Evolutionary conservation across 1,140 invertebrate species (phyloP).

Genomic region (Copidosoma floridanum): DNA sequence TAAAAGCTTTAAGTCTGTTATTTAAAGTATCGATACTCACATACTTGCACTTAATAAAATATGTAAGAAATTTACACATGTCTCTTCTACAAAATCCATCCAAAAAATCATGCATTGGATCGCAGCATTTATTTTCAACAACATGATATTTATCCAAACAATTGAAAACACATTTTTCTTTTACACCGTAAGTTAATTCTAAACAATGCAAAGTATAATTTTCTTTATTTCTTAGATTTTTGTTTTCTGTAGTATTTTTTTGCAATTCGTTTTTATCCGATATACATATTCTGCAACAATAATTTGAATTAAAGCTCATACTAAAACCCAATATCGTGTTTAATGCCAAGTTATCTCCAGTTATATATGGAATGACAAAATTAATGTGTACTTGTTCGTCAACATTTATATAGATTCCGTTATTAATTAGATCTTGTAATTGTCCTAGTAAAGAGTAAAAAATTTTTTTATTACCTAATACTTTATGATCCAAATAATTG

Average conservation of each 20-base stretch:
- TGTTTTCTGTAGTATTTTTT: neutral
- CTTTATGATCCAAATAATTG: no score
- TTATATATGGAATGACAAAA: neutral
- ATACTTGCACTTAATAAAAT: conserved; percentile 29
- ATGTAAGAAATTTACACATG: conserved; percentile 24
- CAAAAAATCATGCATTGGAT: conserved; percentile 31
- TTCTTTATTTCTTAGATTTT: neutral
- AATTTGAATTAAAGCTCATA: neutral
- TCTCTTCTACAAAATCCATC: conserved; percentile 8
- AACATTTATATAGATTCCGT: conserved; percentile 4
- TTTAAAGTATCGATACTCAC: conserved; percentile 31
- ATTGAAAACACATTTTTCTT: neutral
- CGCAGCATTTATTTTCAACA: conserved; percentile 11
- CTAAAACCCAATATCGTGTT: conserved; percentile 10
- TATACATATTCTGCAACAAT: neutral
- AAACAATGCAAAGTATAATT: neutral
- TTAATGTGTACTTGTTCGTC: neutral
- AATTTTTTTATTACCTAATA: neutral
- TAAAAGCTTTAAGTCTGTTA: conserved; percentile 13
- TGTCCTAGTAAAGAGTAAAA: conserved; percentile 7
- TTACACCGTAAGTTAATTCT: neutral
- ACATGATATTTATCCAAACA: neutral
- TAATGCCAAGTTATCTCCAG: conserved; percentile 13
- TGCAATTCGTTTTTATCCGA: neutral
- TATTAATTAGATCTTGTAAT: conserved; percentile 3